Conservation (phyloP, 2,113 vertebrate species). For the Tringa solitaria region DNA sequence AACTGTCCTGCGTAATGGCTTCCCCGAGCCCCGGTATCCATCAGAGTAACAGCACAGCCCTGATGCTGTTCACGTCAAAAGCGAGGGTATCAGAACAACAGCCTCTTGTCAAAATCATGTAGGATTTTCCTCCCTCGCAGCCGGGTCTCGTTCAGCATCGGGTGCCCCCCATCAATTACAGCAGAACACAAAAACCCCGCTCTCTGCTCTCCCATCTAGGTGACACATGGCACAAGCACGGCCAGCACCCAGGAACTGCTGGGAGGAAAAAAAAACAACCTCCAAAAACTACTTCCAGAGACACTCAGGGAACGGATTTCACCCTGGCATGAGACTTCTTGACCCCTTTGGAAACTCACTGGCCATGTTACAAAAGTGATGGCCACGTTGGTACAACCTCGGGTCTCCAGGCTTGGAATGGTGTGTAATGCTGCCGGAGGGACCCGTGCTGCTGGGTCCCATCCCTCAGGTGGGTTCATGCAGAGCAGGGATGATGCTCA, state of each 20-base stretch:
- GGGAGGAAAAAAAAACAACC: not conserved
- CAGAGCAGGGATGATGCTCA: not conserved
- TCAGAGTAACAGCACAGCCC: not conserved
- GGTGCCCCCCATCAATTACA: not conserved
- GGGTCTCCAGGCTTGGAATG: rapidly evolving
- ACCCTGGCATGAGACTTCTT: not conserved
- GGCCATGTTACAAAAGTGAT: rapidly evolving
- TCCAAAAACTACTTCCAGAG: not conserved
- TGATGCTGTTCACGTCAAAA: not conserved
- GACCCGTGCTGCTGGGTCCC: not conserved
- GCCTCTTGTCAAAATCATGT: not conserved
- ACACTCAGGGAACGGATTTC: not conserved
- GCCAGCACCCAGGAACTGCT: not conserved
- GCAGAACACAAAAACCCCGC: not conserved
- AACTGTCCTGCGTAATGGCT: not conserved
- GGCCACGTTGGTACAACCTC: not conserved
- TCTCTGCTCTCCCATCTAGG: not conserved
- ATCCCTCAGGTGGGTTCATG: not conserved
- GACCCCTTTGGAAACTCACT: not conserved
- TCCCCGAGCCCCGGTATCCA: not conserved
- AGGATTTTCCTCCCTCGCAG: not conserved
- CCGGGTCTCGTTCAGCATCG: not conserved
- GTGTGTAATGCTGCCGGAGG: rapidly evolving
- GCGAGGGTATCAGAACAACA: not conserved
- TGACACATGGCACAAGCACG: not conserved